Evolutionary conservation across 1,140 invertebrate species (phyloP).

Genomic region (Mercenaria mercenaria): DNA sequence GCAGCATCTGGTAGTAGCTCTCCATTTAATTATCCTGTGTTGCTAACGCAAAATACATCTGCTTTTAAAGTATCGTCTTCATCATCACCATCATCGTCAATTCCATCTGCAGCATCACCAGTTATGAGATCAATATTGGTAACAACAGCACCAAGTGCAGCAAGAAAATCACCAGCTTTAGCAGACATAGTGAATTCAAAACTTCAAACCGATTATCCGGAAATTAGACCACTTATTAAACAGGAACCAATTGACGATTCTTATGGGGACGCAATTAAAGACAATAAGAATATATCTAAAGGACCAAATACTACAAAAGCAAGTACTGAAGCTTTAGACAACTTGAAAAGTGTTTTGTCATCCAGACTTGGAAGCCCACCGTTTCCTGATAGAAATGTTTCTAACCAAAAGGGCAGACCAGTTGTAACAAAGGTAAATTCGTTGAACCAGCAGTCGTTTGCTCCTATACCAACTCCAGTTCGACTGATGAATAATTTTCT

Average conservation of each 20-base stretch:
- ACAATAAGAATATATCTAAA: background rate
- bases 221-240: conserved; percentile 57
- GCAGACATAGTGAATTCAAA: background rate
- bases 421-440: background rate
- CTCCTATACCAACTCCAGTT: background rate
- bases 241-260: conserved; percentile 68
- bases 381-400: background rate
- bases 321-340: conserved; percentile 27
- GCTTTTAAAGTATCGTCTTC: conserved; percentile 4
- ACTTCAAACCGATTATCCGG: background rate
- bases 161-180: background rate
- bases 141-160: background rate
- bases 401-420: background rate
- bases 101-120: background rate
- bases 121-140: background rate
- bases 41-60: conserved; percentile 12
- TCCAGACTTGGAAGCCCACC: background rate
- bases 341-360: conserved; percentile 32
- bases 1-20: background rate
- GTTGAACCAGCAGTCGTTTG: background rate
- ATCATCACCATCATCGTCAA: background rate
- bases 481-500: background rate
- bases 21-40: conserved; percentile 10
- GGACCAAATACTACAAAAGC: background rate
- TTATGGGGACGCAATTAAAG: background rate